Percentiles rank a stretch among this genome's conserved stretches.
phyloP scores from a whole-genome alignment of 2,888 invertebrate species.

The Dione vanillae region DNA sequence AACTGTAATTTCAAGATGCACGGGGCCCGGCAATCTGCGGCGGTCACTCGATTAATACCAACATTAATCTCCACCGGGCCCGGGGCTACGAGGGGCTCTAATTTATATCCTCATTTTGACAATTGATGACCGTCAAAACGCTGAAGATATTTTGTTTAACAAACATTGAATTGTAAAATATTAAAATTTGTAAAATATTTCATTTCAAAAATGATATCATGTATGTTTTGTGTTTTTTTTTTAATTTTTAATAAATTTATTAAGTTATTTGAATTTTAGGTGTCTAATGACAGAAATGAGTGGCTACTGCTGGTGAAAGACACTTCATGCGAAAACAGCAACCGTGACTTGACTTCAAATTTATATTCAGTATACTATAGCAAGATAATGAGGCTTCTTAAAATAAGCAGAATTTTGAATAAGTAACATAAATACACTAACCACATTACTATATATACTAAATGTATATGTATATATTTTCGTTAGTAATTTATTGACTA shows the following conservation, averaged over 20 bases:
- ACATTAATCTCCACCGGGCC: constrained; percentile 77
- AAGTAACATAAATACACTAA: background rate
- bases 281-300: constrained; percentile 17
- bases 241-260: background rate
- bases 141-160: constrained; percentile 58
- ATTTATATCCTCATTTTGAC: constrained; percentile 80
- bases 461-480: no score
- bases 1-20: constrained; percentile 41
- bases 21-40: constrained; percentile 50
- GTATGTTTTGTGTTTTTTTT: no score
- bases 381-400: background rate
- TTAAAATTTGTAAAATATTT: background rate
- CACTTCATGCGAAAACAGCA: constrained; percentile 13
- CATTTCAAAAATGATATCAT: no score
- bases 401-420: background rate
- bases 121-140: constrained; percentile 76
- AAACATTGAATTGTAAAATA: constrained; percentile 26
- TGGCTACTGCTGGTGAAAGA: constrained; percentile 15
- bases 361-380: background rate
- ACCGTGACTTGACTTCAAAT: constrained; percentile 13
- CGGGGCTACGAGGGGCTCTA: constrained; percentile 62
- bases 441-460: no score
- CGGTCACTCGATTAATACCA: constrained; percentile 82
- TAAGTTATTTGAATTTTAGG: background rate
- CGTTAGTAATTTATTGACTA: no score